Conservation (phyloP, 53 echinoderm and acorn worm genomes). For the Holothuria scabra region DNA sequence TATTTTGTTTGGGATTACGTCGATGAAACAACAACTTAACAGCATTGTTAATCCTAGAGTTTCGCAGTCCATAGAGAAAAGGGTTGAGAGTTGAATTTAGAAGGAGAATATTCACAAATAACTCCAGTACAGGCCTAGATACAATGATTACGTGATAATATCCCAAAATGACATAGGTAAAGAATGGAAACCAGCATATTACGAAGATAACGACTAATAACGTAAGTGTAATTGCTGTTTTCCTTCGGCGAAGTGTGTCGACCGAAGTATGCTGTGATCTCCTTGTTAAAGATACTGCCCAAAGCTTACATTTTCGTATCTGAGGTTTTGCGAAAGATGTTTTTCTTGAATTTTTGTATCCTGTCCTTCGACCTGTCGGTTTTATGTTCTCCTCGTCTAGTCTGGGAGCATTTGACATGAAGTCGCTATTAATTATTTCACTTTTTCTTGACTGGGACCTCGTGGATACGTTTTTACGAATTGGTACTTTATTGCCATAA, state of each 20-base stretch:
- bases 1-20: neutral
- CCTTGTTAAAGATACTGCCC: neutral
- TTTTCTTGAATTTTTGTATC: too few species aligned
- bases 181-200: conserved; percentile 42
- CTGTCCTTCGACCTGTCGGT: too few species aligned
- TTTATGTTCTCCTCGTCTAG: neutral
- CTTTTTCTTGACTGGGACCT: neutral
- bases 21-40: neutral
- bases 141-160: conserved; percentile 25
- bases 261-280: neutral
- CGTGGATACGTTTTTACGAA: conserved; percentile 7
- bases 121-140: neutral
- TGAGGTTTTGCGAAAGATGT: conserved; percentile 9
- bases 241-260: conserved; percentile 3
- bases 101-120: conserved; percentile 9
- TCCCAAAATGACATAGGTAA: conserved; percentile 17
- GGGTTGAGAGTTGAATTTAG: conserved; percentile 29
- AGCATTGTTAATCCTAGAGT: conserved; percentile 15
- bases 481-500: neutral
- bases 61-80: conserved; percentile 32
- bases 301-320: conserved; percentile 4
- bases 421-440: conserved; percentile 9
- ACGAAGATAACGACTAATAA: conserved; percentile 12
- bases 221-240: conserved; percentile 25
- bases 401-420: conserved; percentile 3